Base-by-base conservation (phyloP, 2,797 vertebrate genomes). In the Austrolebias charrua region DNA sequence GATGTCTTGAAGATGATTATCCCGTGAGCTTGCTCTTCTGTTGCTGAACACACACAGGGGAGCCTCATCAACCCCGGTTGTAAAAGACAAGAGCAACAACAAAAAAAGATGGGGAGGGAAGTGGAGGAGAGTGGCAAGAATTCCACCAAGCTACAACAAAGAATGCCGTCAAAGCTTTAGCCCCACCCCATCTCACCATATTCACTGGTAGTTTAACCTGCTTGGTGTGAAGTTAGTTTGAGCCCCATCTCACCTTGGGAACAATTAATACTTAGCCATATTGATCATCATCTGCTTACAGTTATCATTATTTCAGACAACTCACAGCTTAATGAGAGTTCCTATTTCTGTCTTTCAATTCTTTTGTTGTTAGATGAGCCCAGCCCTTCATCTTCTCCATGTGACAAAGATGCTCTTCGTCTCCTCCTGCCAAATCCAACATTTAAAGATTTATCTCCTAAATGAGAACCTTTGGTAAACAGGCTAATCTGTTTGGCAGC, bases 371-470 rank as follows among this genome's bases (percentile, higher is more conserved):
- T 75, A 28, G 56, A 62, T 59, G 40, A 78, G 63, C 81, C 66
- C 48, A 19, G 20, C 50, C 51, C 18, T 14, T 28, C 31, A 4
- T 51, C 59, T 43, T 38, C 43, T 47, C 11, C 29, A 81, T 63
- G 82, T 83, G 77, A 85, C 90, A 92, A 40, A 14, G 70, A 84
- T 72, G 69, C 77, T 56, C 63, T 55, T 70, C 67, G 20, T 57
- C 69, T 71, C 18, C 82, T 90, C 87, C 85, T 81, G 80, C 87
- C 88, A 92, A 91, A 93, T 91, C 90, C 92, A 93, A 92, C 92
- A 93, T 93, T 94, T 93, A 93, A 93, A 93, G 93, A 94, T 94
- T 91, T 93, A 89, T 94, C 89, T 94, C 92, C 93, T 92, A 91
- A 93, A 93, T 91, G 91, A 94, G 86, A 83, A 90, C 82, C 92